A percentile compares a stretch with the other conserved stretches of the same genome.
Conservation (phyloP, 2,113 vertebrate genomes). For the Malurus cyaneus region DNA sequence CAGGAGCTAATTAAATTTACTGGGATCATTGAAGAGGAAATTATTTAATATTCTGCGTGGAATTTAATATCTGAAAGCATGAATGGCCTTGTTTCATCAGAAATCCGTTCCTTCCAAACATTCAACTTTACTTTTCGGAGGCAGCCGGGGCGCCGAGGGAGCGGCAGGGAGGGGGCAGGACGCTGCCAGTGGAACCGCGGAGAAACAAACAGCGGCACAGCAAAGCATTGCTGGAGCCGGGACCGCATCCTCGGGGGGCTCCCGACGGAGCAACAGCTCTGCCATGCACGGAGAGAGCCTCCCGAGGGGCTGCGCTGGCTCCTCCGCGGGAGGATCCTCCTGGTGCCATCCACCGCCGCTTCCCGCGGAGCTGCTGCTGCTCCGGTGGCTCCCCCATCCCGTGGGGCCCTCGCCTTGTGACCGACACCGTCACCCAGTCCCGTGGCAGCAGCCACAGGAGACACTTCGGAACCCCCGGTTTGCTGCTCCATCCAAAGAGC, state of each 20-base stretch:
- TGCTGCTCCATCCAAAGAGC: neutral
- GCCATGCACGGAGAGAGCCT: neutral
- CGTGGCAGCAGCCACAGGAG: rapidly evolving
- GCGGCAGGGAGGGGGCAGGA: neutral
- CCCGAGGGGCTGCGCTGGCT: neutral
- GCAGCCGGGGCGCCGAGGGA: neutral
- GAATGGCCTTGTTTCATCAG: conserved; percentile 11
- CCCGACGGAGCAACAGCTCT: neutral
- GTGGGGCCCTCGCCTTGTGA: rapidly evolving
- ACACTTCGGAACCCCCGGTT: rapidly evolving
- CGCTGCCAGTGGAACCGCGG: neutral
- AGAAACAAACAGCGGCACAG: neutral
- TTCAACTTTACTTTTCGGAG: neutral
- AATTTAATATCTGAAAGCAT: conserved; percentile 68
- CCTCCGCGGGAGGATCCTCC: neutral
- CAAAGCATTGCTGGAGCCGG: rapidly evolving
- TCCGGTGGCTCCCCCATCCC: rapidly evolving
- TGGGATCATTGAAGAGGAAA: conserved; percentile 80
- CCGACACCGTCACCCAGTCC: neutral
- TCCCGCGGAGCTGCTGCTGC: rapidly evolving
- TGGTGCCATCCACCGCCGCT: rapidly evolving
- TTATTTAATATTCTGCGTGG: conserved; percentile 79
- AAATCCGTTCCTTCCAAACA: neutral
- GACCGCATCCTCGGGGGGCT: neutral
- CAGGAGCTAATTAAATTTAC: conserved; percentile 84